These are phyloP conservation scores for Amiota mariae DNA, from an alignment of 2,888 invertebrate genomes.

Conservation along the genomic window DNA sequence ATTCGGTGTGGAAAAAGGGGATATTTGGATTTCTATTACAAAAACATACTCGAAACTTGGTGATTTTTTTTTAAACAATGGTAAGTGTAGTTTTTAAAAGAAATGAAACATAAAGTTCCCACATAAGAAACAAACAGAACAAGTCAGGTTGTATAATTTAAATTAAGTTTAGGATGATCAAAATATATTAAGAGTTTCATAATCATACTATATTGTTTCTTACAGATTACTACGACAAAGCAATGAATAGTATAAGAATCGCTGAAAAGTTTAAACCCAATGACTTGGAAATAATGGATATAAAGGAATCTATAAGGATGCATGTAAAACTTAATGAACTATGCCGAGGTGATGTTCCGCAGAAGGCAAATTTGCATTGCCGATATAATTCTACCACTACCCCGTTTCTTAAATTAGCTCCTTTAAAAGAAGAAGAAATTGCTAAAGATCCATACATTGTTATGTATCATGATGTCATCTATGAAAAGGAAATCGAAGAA, in stretches of 20 bases:
- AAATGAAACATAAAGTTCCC: too few relatives aligned
- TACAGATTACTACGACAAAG: neutral
- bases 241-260: neutral
- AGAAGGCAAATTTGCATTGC: constrained; percentile 47
- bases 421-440: constrained; percentile 58
- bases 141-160: too few relatives aligned
- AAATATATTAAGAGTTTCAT: too few relatives aligned
- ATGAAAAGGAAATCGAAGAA: constrained; percentile 51
- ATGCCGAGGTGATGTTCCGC: constrained; percentile 50
- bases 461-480: constrained; percentile 51
- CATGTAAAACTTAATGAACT: constrained; percentile 38
- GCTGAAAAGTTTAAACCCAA: neutral
- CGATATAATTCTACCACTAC: constrained; percentile 45
- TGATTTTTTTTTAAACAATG: neutral
- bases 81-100: neutral
- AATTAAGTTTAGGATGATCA: too few relatives aligned
- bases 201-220: neutral
- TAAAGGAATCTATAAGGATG: too few relatives aligned
- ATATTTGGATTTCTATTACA: constrained; percentile 8
- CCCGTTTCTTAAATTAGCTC: constrained; percentile 54
- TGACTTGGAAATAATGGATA: neutral
- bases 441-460: constrained; percentile 53
- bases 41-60: neutral
- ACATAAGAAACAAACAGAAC: too few relatives aligned
- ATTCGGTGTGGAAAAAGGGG: neutral